Base-by-base conservation (phyloP, 2,797 vertebrate genomes). In the Pseudotriccus pelzelni region DNA sequence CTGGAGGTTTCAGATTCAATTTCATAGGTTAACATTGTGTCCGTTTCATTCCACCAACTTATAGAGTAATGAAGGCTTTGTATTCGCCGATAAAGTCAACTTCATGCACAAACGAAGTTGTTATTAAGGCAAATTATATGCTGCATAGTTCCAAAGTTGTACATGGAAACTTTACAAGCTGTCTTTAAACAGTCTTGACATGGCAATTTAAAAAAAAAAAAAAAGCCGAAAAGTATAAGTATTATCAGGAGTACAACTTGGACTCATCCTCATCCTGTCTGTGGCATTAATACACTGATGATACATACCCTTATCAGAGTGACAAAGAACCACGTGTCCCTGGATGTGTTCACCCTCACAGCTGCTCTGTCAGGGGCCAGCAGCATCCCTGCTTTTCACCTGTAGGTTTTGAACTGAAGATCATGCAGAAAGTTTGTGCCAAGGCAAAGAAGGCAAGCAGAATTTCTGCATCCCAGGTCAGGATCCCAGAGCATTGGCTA, bases 281-380 rank as follows among this genome's bases (percentile, higher is more conserved):
- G 32, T 72, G 58, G 30, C 14, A 46, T 80, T 74, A 63, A 34
- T 47, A 36, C 53, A 23, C 3, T 25, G 30, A 63, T 30, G 44
- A 37, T 32, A 50, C 13, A 19, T 25, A 32, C 24, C 15, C 10
- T 62, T 74, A 49, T 14, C n/a, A 36, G 55, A 43, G 37, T 56
- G 30, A 76, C 1, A 1, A 50, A 76, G 28, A 58, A 17, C 24
- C 19, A 2, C 0, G 0, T 30, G 18, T 24, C 52, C 52, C 15
- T 21, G 39, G 41, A 15, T 1, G 2, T 11, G 30, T 46, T 73
- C 49, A 18, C 25, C 39, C 37, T 50, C 32, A 32, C 22, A 55
- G 62, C 25, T 3, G 1, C 25, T 47, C 39, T 1, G 1, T 30
- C 28, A 39, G 24, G 30, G 22, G 10, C 25, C 52, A 34, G 16